Percentiles rank a stretch among this genome's conserved stretches.
phyloP scores from a whole-genome alignment of 2,113 vertebrate species.

The Pterocles orientalis region DNA sequence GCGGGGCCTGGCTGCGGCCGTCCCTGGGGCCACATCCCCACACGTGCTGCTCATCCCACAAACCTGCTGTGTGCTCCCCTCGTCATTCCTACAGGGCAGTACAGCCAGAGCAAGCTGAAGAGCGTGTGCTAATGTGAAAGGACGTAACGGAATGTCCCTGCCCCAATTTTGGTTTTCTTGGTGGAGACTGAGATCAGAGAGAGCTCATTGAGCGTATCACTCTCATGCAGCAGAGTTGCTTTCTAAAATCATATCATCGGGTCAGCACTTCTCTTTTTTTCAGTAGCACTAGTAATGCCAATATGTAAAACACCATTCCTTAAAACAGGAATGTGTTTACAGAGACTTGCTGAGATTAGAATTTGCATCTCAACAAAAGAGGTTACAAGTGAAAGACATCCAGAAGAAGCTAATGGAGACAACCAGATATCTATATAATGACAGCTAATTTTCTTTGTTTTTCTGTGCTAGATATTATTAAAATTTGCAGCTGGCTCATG shows the following conservation, averaged over 20 bases:
- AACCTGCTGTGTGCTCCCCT: fast-evolving
- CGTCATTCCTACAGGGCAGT: fast-evolving
- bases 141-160: background rate
- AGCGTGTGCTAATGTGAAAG: background rate
- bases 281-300: background rate
- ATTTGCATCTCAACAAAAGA: background rate
- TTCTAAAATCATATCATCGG: background rate
- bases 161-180: background rate
- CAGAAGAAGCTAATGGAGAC: background rate
- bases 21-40: background rate
- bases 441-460: background rate
- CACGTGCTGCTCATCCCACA: fast-evolving
- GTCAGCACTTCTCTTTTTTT: background rate
- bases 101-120: background rate
- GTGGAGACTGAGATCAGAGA: background rate
- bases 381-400: background rate
- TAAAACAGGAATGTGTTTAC: background rate
- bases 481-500: background rate
- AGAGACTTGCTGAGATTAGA: background rate
- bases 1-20: fast-evolving
- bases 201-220: fast-evolving
- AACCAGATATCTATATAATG: background rate
- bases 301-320: background rate
- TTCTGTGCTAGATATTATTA: background rate
- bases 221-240: background rate